Evolutionary conservation across 2,797 vertebrate genomes (phyloP), one percentile per base, ranked within the genome.

Genomic region (Remorina albescens): DNA sequence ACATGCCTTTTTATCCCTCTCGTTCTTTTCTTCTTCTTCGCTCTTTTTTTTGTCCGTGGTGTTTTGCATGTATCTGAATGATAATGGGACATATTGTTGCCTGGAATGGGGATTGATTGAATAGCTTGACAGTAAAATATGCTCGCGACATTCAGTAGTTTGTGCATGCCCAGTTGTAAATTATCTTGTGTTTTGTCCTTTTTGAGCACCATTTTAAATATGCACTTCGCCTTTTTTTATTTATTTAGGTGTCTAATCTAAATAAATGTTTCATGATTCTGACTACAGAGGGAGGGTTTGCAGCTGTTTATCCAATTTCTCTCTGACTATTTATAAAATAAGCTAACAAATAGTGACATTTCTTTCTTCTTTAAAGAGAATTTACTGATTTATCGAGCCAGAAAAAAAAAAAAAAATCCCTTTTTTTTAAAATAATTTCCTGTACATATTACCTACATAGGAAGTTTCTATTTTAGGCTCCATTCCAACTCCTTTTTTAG

Each of bases 51-150:
- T 59, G 61, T 36, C 39, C 71, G 21, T 82, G 74, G 70, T 19
- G 49, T 87, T 88, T 87, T 93, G 92, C 89, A 90, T 91, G 88
- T 63, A 84, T 93, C 82, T 93, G 86, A 93, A 93, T 92, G 86
- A 92, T 87, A 90, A 91, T 84, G 86, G 84, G 71, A 83, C 85
- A 76, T 80, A 86, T 92, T 93, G 91, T 93, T 93, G 87, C 78
- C 75, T 49, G 67, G 56, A 76, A 82, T 57, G 49, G 67, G 86
- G 81, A 86, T 84, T 84, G 88, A 93, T 86, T 81, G 79, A 90
- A 78, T 64, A 71, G 70, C 81, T 87, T 84, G 77, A 85, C 83
- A 81, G 82, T 60, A 55, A 60, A 88, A 74, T 71, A 60, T 76
- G 80, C 74, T 71, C 57, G 73, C 50, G 46, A 55, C 65, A 63